These are phyloP conservation scores for Nebria ingens DNA, from an alignment of 1,140 invertebrate genomes.

Conservation along the genomic window DNA sequence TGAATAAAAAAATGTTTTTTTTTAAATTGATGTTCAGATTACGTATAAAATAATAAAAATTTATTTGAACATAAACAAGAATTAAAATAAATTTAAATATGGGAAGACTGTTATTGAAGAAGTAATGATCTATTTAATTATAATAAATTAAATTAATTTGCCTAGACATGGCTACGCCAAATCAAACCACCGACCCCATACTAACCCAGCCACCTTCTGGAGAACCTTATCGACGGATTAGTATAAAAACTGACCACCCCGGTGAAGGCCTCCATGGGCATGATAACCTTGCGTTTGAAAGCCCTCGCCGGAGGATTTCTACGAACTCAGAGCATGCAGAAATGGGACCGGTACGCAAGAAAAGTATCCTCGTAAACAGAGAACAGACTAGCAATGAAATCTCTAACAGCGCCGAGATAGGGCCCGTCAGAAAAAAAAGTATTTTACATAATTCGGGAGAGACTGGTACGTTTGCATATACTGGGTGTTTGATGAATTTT, in stretches of 20 bases:
- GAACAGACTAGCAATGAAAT: not conserved
- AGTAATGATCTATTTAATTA: not conserved
- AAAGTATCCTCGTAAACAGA: conserved; percentile 49
- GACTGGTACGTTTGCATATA: not conserved
- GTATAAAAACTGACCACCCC: not conserved
- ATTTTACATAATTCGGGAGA: not conserved
- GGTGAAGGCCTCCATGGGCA: conserved; percentile 15
- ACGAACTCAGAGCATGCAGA: conserved; percentile 30
- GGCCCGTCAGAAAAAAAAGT: not conserved
- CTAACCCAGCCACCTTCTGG: not conserved
- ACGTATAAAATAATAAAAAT: too few relatives aligned
- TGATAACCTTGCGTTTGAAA: conserved; percentile 31
- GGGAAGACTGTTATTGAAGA: too few relatives aligned
- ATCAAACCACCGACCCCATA: not conserved
- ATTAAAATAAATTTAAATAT: not conserved
- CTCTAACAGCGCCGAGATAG: not conserved
- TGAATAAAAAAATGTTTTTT: too few relatives aligned
- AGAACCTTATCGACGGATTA: not conserved
- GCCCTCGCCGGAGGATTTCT: conserved; percentile 25
- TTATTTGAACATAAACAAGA: too few relatives aligned
- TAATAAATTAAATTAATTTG: not conserved
- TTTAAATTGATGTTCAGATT: too few relatives aligned
- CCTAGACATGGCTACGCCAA: not conserved
- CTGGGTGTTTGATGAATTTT: too few relatives aligned
- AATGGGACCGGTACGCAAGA: conserved; percentile 46